A percentile compares a stretch with the other conserved stretches of the same genome.
phyloP scores from a whole-genome alignment of 37 sponge, comb jelly and placozoan genomes.

The Ianthella basta region DNA sequence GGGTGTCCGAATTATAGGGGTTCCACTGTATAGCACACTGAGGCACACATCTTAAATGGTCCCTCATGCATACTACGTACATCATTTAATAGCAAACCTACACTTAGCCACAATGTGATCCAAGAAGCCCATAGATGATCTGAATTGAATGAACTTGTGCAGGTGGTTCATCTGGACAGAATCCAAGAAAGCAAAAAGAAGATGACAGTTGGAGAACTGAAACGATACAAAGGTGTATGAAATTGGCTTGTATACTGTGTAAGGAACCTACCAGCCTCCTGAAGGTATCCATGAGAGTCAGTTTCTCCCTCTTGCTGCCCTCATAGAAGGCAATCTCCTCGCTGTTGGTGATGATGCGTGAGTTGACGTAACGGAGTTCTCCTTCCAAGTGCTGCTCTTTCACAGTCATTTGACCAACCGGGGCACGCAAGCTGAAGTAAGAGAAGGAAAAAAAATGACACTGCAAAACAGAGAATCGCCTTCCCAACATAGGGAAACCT shows the following conservation, averaged over 20 bases:
- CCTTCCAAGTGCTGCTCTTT: constrained; percentile 93
- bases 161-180: constrained; percentile 80
- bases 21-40: no score
- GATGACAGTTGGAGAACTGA: neutral
- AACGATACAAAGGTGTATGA: no score
- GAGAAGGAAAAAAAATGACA: neutral
- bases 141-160: constrained; percentile 73
- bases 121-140: constrained; percentile 83
- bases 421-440: constrained; percentile 64
- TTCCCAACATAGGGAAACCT: no score
- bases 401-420: constrained; percentile 87
- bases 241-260: neutral
- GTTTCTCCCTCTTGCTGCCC: constrained; percentile 79
- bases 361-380: constrained; percentile 86
- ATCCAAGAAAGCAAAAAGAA: neutral
- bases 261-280: constrained; percentile 56
- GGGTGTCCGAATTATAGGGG: no score
- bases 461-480: no score
- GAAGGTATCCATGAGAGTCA: constrained; percentile 73
- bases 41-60: no score
- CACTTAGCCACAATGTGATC: constrained; percentile 93
- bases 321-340: constrained; percentile 97
- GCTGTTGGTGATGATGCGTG: constrained; percentile 91
- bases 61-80: no score
- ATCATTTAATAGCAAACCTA: constrained; percentile 27